Base-by-base conservation (phyloP, 2,113 vertebrate species). In the Crocuta crocuta region DNA sequence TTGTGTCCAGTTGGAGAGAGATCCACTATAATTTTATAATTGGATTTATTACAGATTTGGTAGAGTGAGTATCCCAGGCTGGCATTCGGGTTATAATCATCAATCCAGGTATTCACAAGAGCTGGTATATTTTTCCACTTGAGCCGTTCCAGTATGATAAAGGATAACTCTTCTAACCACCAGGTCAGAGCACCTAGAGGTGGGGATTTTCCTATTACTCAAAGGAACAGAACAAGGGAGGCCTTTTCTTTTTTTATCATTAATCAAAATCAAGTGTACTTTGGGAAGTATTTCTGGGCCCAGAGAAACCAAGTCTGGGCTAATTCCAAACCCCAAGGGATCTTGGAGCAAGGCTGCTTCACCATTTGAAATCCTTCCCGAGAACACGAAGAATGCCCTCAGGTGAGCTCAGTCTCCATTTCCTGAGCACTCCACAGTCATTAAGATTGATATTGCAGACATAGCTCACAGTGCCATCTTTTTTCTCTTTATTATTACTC, bases 271-370 rank as follows among this genome's bases (percentile, higher is more conserved):
- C 80, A 91, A 33, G 8, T 45, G 2, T 71, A 79, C 45, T 68
- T 66, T 73, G 95, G 89, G 82, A 97, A 95, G 86, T 66, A 66
- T 79, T 71, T 91, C 11, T 45, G 84, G 68, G 63, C 31, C 71
- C 35, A 26, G 3, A 66, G 61, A 87, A 23, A 23, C 43, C 48
- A 95, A 83, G 73, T 84, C 86, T 90, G 55, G 89, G 82, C 13
- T 66, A 85, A 91, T 94, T 95, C 21, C 55, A 98, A 95, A 83
- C 48, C 53, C 15, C 86, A 81, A 26, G 53, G 31, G 68, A 31
- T 48, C 76, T 50, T 39, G 12, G 31, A 66, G 21, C 48, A 89
- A 92, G 15, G 35, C 2, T 16, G 10, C 8, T 68, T 88, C 28
- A 87, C 39, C 66, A 70, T 23, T 45, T 85, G 48, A 89, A 35